Evolutionary conservation across 1,140 invertebrate species (phyloP).

Genomic region (Conus betulinus): DNA sequence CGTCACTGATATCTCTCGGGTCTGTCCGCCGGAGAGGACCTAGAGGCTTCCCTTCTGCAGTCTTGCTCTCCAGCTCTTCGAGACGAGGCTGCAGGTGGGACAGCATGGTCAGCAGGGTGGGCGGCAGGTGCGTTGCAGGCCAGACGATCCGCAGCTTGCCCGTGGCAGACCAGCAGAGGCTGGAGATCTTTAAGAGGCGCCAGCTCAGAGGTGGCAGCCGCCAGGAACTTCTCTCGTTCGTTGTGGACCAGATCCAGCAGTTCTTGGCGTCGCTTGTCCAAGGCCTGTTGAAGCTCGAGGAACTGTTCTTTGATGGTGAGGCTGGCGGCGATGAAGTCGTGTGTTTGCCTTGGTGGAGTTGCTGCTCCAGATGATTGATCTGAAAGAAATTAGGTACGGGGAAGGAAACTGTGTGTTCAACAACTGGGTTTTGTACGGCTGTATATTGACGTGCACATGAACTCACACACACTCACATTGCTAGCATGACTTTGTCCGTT

Average conservation of each 20-base stretch:
- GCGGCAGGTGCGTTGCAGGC: background rate
- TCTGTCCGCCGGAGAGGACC: too few relatives aligned
- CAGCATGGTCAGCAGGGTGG: background rate
- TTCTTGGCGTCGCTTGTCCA: background rate
- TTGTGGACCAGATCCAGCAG: background rate
- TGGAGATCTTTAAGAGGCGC: background rate
- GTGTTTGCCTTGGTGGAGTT: background rate
- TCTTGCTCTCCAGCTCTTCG: background rate
- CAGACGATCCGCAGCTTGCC: background rate
- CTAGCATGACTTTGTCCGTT: too few relatives aligned
- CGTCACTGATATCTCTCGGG: too few relatives aligned
- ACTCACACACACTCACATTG: too few relatives aligned
- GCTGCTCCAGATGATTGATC: background rate
- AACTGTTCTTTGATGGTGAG: background rate
- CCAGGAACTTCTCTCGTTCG: background rate
- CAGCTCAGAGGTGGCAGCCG: background rate
- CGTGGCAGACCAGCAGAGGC: background rate
- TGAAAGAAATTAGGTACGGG: background rate
- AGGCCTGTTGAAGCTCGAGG: background rate
- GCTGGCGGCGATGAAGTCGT: background rate
- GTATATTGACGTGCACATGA: too few relatives aligned
- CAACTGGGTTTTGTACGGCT: too few relatives aligned
- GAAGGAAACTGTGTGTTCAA: too few relatives aligned
- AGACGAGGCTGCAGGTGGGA: background rate
- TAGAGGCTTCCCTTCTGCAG: background rate